Conservation (phyloP, 2,113 vertebrate genomes). For the Jaculus jaculus region DNA sequence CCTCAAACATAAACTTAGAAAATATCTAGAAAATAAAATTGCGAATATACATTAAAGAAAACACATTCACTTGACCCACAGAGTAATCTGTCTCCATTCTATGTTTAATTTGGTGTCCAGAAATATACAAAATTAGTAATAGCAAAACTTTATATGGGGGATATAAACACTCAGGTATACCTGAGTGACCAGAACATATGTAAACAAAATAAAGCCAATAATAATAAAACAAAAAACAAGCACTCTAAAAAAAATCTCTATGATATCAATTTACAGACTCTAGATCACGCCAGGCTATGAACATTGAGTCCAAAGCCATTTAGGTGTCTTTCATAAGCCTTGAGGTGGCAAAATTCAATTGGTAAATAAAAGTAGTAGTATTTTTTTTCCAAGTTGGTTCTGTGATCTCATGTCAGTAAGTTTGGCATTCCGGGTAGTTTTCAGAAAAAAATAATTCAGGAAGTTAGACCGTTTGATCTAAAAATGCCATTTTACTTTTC, state of each 20-base stretch:
- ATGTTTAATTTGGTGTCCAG: not conserved
- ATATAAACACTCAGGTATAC: not conserved
- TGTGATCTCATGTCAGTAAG: not conserved
- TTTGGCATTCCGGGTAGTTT: not conserved
- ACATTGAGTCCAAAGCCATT: not conserved
- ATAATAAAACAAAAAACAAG: not conserved
- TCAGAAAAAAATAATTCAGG: not conserved
- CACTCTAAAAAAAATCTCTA: not conserved
- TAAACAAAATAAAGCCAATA: not conserved
- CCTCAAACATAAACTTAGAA: not conserved
- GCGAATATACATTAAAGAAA: not conserved
- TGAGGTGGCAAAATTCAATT: not conserved
- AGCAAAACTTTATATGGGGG: not conserved
- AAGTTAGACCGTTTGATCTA: not conserved
- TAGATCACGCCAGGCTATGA: not conserved
- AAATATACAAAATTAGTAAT: not conserved
- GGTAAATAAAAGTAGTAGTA: not conserved
- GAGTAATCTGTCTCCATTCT: not conserved
- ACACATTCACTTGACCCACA: rapidly evolving
- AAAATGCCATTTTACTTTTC: not conserved
- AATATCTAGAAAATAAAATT: not conserved
- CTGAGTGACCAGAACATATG: not conserved
- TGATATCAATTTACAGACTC: not conserved
- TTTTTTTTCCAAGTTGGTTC: not conserved
- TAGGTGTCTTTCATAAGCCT: not conserved